Base-by-base conservation (phyloP, 2,888 invertebrate species). In the Pheosia gnoma region DNA sequence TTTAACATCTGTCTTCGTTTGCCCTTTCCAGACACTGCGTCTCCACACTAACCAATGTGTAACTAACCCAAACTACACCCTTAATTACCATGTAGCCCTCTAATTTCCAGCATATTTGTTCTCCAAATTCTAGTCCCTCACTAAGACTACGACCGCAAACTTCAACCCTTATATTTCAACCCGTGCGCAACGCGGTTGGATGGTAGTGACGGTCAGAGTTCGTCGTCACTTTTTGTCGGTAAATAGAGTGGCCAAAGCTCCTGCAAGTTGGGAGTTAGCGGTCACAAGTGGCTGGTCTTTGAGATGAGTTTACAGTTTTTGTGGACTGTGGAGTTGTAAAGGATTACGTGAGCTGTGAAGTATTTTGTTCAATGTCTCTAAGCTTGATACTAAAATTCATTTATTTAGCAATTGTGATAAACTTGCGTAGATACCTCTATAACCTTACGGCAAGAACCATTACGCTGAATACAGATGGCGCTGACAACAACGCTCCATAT, bases 151-250 rank as follows among this genome's bases (percentile, higher is more conserved):
- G 36, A 39, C 55, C 55, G 55, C 55, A 55, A 55, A 39, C 55
- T 39, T 39, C 55, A 55, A 55, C 55, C 55, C 55, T 55, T 55
- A 55, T 55, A 55, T 39, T 39, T 55, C 55, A 38, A 36, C 55
- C 39, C 55, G 5, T 9, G n/a, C 13, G 38, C 10, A 10, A 38
- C 38, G 39, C 39, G 55, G 55, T 51, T 8, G 51, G 25, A 8
- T 25, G 51, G 25, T 13, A 25, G 10, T 53, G 53, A 11, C 37
- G 37, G 37, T 38, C 25, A 53, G 47, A 53, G 53, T 53, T 53
- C 7, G 5, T 4, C 11, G 10, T 25, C 37, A 38, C 11, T 53
- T 53, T 53, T 53, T 53, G 53, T 37, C 36, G 37, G 53, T 10
- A 37, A 37, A 53, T 4, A 7, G 25, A 51, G 25, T 10, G 53